Evolutionary conservation across 2,113 vertebrate genomes (phyloP).

Genomic region (Alethe castanea): DNA sequence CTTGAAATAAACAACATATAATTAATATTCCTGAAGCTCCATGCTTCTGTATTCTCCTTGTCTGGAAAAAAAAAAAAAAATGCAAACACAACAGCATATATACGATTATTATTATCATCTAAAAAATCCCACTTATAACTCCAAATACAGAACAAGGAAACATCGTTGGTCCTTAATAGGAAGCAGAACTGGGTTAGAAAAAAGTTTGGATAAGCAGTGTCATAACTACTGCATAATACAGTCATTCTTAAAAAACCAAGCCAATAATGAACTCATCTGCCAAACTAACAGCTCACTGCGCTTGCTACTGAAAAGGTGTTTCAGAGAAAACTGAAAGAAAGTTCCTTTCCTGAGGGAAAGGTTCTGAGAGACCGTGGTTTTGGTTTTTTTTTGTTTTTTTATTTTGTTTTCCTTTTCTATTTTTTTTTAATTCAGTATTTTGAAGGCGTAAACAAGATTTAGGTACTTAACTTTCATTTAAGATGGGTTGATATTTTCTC

Average conservation of each 20-base stretch:
- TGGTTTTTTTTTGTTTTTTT: too few relatives aligned
- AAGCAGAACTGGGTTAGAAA: neutral
- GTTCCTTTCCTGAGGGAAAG: neutral
- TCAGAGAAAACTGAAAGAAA: neutral
- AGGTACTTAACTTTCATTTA: neutral
- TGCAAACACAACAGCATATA: neutral
- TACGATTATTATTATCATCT: neutral
- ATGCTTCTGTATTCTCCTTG: neutral
- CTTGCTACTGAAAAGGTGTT: neutral
- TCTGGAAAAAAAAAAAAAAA: neutral
- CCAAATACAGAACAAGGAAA: neutral
- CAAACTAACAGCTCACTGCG: neutral
- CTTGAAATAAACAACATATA: neutral
- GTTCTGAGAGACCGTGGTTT: neutral
- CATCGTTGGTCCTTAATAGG: neutral
- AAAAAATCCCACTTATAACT: neutral
- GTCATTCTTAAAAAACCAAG: neutral
- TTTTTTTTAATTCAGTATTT: neutral
- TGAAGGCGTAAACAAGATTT: rapidly evolving
- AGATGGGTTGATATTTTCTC: neutral
- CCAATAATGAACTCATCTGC: constrained; percentile 26
- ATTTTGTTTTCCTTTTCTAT: neutral
- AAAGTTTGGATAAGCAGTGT: constrained; percentile 10
- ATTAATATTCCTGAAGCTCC: neutral
- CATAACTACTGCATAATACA: neutral